Base-by-base conservation (phyloP, 2,113 vertebrate species). In the Andinoacara biseriatus region DNA sequence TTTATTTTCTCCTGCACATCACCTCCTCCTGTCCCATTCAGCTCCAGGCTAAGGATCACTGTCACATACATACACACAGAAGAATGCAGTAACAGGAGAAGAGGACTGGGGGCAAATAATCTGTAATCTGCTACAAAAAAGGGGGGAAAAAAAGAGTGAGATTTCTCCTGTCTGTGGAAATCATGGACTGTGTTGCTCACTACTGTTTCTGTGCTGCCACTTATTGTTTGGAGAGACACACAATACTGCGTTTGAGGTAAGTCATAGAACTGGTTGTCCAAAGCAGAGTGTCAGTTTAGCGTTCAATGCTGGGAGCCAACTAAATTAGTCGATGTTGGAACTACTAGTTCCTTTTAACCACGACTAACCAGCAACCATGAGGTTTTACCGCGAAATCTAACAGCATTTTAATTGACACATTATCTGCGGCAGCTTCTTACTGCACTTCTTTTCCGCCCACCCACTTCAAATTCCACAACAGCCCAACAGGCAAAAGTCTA, bases 51-150 rank as follows among this genome's bases (percentile, higher is more conserved):
- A 77, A 38, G 17, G 89, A 91, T 93, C 85, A 67, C 82, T 86
- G 85, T 87, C 80, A 74, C 83, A 76, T 58, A 76, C 79, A 89
- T 17, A 80, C 49, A 85, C 63, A 83, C 24, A 74, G 38, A 85
- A 24, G 79, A 90, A 92, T 90, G 83, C 54, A 57, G 88, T 83
- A 91, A 91, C 49, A 29, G 82, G 69, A 91, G 83, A 90, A 76
- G 65, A 58, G 3, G 69, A 65, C 26, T 14, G 26, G 77, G 56
- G 62, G 67, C 8, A 65, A 75, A 62, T 67, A 10, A 62, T 78
- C 84, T n/a, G 43, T 31, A 67, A 62, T 60, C 75, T 76, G 10
- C 40, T 60, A 7, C 10, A 20, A 59, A 60, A 76, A 76, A 29
- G 3, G 8, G 14, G 14, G 5, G 0, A 2, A 72, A 63, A 35